Evolutionary conservation across 1,140 invertebrate species (phyloP), one percentile per base, ranked within the genome.

Genomic region (Zaprionus nigranus): DNA sequence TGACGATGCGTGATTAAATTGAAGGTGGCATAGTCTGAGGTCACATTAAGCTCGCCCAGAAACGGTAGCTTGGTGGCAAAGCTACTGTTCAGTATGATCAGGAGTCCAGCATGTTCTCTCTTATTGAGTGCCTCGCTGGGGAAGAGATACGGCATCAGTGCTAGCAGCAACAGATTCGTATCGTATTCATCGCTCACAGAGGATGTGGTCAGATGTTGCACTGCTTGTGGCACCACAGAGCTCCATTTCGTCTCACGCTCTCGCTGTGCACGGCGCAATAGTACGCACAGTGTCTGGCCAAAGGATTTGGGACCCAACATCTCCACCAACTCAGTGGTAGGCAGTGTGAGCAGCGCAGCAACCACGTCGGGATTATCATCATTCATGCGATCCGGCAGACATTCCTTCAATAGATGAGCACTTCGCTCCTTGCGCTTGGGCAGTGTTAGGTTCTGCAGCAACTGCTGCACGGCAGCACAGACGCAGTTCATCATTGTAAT

Each of bases 401-500:
- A 94, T 57, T 94, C 94, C 76, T 94, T 93, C 0, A 96, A 79
- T 75, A 95, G 93, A 22, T 94, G 93, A 46, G 91, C 79, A 77
- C 95, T 94, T 58, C 88, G 87, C 53, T 85, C 75, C 0, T 79
- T 75, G 2, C 69, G 72, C 34, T 81, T 81, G 15, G 68, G 90
- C 28, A 93, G 83, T 71, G 93, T 94, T 1, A 95, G 82, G 43
- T 84, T 94, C 49, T 78, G 38, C 3, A 93, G 74, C 51, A 96
- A 93, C 75, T 94, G 94, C 75, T 94, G 93, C 0, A 97, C 93
- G 0, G 95, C 96, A 72, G 94, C 90, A n/a, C 2, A 95, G 92
- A 74, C 96, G 93, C 54, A 95, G 93, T 60, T 94, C 92, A 0
- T 95, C 77, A 84, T 94, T 95, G 6, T 94, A 92, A 83, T 96